These are phyloP conservation scores for Machimus atricapillus DNA, from an alignment of 2,888 invertebrate species.

Conservation along the genomic window DNA sequence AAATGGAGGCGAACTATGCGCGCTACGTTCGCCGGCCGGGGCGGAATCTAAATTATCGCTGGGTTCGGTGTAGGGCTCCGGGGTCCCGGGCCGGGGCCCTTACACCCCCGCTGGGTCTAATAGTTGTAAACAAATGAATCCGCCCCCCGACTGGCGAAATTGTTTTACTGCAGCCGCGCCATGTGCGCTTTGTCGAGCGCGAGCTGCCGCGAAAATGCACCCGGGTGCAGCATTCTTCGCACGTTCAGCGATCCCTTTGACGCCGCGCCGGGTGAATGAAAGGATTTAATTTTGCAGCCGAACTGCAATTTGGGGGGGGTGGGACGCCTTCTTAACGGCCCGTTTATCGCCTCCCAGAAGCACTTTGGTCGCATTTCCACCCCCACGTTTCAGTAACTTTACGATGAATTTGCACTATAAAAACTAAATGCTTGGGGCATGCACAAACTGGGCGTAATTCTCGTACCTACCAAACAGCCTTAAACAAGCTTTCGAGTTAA, in stretches of 20 bases:
- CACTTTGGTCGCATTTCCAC: not conserved
- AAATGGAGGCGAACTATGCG: not conserved
- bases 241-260: not conserved
- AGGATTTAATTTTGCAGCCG: not conserved
- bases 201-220: not conserved
- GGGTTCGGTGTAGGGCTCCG: not conserved
- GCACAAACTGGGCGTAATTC: no score
- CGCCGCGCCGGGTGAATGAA: not conserved
- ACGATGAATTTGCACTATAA: not conserved
- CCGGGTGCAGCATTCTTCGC: not conserved
- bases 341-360: not conserved
- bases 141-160: not conserved
- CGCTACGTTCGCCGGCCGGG: not conserved
- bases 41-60: slow-evolving; percentile 15
- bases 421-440: not conserved
- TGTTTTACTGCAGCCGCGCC: slow-evolving; percentile 7
- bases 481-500: no score
- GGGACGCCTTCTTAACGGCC: not conserved
- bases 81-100: not conserved
- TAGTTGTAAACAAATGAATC: slow-evolving; percentile 32
- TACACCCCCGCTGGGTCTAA: slow-evolving; percentile 22
- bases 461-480: no score
- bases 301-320: not conserved
- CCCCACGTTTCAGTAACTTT: not conserved
- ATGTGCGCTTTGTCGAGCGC: not conserved